A percentile compares a stretch with the other conserved stretches of the same genome.
Evolutionary conservation across 2,797 vertebrate genomes (phyloP).

Genomic region (Myotis findleyi): DNA sequence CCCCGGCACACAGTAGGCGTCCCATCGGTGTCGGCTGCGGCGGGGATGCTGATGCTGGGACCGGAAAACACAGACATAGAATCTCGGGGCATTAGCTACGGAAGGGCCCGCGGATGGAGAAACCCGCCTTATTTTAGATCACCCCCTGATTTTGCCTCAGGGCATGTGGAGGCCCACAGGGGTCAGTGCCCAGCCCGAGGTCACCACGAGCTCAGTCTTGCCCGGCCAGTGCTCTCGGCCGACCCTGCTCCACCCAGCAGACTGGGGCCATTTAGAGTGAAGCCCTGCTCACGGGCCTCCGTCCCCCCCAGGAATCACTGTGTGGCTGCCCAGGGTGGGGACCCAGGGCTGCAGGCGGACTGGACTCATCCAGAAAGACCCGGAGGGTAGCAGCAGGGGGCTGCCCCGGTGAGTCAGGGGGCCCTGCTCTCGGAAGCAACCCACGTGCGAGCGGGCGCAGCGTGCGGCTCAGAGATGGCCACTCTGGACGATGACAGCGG

Average conservation of each 20-base stretch:
- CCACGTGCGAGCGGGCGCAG: not conserved
- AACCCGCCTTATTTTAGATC: slow-evolving; percentile 30
- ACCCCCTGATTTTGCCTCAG: not conserved
- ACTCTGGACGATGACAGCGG: not conserved
- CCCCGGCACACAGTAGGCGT: not conserved
- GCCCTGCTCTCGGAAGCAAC: not conserved
- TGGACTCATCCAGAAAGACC: not conserved
- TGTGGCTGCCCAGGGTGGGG: not conserved
- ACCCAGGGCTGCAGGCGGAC: not conserved
- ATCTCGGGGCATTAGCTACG: rapidly evolving
- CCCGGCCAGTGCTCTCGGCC: not conserved
- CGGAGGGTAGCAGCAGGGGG: not conserved
- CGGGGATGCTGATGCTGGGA: not conserved
- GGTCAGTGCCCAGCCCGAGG: not conserved
- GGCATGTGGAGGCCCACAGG: not conserved
- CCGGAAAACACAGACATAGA: not conserved
- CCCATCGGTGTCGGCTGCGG: not conserved
- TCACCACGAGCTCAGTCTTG: not conserved
- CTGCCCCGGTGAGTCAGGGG: not conserved
- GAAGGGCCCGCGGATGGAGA: not conserved
- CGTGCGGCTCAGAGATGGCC: not conserved
- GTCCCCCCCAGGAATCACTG: not conserved
- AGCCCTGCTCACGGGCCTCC: not conserved
- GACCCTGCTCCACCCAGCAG: not conserved
- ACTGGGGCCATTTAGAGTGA: not conserved